These are phyloP conservation scores for Delphinapterus leucas DNA, from an alignment of 2,113 vertebrate genomes.

Conservation along the genomic window DNA sequence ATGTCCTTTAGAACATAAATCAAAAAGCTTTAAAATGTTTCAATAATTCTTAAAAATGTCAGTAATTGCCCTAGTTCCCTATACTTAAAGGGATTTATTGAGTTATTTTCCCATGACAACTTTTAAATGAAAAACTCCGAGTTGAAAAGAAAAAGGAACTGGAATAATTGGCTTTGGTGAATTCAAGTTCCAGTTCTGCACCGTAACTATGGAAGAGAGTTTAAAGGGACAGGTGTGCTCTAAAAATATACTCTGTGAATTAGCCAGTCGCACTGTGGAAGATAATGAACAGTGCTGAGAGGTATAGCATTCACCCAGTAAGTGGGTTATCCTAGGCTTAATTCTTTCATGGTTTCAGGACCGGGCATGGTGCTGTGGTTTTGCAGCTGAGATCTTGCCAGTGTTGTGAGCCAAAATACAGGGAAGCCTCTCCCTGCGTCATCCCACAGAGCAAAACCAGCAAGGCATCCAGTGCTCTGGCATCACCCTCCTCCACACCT, in stretches of 20 bases:
- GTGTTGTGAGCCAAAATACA: conserved; percentile 27
- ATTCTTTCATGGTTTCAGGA: conserved; percentile 42
- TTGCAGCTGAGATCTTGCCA: conserved; percentile 55
- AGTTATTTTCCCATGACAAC: conserved; percentile 69
- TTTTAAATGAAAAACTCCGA: conserved; percentile 51
- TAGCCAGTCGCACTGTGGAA: background rate
- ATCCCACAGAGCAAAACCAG: background rate
- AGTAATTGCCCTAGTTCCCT: conserved; percentile 60
- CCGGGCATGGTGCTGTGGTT: conserved; percentile 1
- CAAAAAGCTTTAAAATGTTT: conserved; percentile 62
- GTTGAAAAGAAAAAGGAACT: conserved; percentile 36
- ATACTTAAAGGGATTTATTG: conserved; percentile 64
- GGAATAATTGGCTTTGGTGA: conserved; percentile 59
- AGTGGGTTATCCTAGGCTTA: conserved; percentile 49
- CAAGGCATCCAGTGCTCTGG: background rate
- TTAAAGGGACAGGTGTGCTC: conserved; percentile 18
- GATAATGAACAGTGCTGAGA: background rate
- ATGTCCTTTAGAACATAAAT: conserved; percentile 50
- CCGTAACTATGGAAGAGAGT: background rate
- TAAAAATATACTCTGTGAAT: background rate
- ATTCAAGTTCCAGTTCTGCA: conserved; percentile 28
- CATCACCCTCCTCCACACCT: background rate
- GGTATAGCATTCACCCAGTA: background rate
- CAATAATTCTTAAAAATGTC: conserved; percentile 66
- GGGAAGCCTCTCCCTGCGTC: conserved; percentile 3